Base-by-base conservation (phyloP, 37 sponge, comb jelly and placozoan genomes). In the Hexactinellida sp. region DNA sequence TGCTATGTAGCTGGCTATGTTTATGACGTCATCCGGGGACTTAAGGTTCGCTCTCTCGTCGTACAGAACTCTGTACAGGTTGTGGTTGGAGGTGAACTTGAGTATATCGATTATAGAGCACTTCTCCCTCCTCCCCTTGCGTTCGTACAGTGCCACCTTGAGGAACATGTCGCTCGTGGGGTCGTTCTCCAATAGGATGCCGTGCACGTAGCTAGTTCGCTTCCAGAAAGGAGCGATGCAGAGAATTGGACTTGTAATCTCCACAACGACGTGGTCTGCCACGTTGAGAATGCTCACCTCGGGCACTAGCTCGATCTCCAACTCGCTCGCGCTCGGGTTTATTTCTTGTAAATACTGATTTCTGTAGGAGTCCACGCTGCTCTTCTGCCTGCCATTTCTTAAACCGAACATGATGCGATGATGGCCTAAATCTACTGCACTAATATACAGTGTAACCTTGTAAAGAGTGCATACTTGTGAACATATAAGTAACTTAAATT, bases 1-100 rank as follows among this genome's bases (percentile, higher is more conserved):
- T 10, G 76, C 76, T 10, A 63, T 63, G 34, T 63, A 63, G 25
- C 19, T 28, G 5, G 76, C 76, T 25, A 63, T 63, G 76, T 63
- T 63, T 10, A 63, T 63, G 5, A 63, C 76, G 30, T 63, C 76
- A n/a, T 63, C 76, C 3, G 76, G 28, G 34, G 28, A 5, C 76
- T 63, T 63, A n/a, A 63, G 76, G 34, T 63, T 63, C 28, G 76
- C 25, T 10, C 30, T 3, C 21, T 63, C 76, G 34, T 63, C 76
- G 76, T 63, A 63, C 28, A 63, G 3, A 63, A 63, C 76, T 63
- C 76, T 23, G 34, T 63, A 63, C 76, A 63, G 76, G 76, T 63
- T 63, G 76, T 63, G 13, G 34, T 63, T 63, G 5, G 76, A 63
- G 34, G 76, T 32, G 76, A 63, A 63, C 30, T 63, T 63, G 28